Percentiles rank a stretch among this genome's conserved stretches.
These are phyloP conservation scores for Sylvietta virens DNA, from an alignment of 2,113 vertebrate species.

Conservation along the genomic window DNA sequence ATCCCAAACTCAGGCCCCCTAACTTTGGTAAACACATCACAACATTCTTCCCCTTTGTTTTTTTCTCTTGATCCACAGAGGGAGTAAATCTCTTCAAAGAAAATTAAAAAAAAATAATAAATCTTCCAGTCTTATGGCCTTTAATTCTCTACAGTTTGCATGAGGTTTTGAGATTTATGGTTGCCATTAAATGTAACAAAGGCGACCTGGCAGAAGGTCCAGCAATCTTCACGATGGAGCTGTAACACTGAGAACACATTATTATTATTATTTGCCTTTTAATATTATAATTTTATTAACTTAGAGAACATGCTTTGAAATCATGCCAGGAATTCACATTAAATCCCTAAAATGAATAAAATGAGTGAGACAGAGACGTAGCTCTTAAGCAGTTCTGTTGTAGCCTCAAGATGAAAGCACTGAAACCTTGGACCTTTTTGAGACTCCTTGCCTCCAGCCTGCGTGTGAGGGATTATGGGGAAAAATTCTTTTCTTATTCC, in stretches of 20 bases:
- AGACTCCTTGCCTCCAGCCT: conserved; percentile 1
- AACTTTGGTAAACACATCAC: neutral
- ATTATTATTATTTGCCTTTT: conserved; percentile 10
- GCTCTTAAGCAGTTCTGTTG: neutral
- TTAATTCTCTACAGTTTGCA: conserved; percentile 10
- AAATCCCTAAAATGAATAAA: conserved; percentile 15
- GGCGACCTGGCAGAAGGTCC: neutral
- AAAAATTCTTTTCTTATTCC: neutral
- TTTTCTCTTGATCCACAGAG: neutral
- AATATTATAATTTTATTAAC: conserved; percentile 39
- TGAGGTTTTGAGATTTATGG: neutral
- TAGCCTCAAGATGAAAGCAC: neutral
- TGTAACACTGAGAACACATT: neutral
- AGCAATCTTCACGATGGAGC: neutral
- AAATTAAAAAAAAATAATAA: neutral
- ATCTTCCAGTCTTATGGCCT: neutral
- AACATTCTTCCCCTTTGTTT: neutral
- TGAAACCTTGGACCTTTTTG: neutral
- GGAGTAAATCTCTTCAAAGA: neutral
- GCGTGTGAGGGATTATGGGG: neutral
- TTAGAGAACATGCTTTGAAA: conserved; percentile 25
- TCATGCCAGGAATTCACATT: neutral
- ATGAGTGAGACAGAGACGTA: neutral
- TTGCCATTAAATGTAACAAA: neutral
- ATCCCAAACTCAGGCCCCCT: neutral